Evolutionary conservation across 2,113 vertebrate genomes (phyloP).

Genomic region (Cyprinodon brontotheroides): DNA sequence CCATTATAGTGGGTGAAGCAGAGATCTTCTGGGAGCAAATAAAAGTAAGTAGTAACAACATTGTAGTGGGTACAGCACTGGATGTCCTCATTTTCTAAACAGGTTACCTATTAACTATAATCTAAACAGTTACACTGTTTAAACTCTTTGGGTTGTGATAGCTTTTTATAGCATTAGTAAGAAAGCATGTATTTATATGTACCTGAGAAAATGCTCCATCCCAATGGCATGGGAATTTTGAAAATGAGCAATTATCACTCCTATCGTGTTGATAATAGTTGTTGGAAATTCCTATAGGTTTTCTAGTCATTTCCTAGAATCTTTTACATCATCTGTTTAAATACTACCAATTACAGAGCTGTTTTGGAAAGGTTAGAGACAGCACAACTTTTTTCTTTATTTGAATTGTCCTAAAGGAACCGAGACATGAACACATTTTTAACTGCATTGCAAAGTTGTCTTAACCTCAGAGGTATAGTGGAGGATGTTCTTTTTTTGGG

Average conservation of each 20-base stretch:
- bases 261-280: not conserved
- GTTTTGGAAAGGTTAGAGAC: not conserved
- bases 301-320: not conserved
- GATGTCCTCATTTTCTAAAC: conserved; percentile 16
- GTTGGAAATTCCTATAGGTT: not conserved
- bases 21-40: not conserved
- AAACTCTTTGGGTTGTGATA: not conserved
- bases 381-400: not conserved
- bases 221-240: not conserved
- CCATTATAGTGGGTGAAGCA: not conserved
- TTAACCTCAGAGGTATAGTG: not conserved
- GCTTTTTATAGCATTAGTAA: not conserved
- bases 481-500: not conserved
- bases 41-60: not conserved
- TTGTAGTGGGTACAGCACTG: not conserved
- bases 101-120: not conserved
- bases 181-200: conserved; percentile 8
- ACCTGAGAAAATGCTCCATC: not conserved
- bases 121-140: not conserved
- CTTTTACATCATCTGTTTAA: not conserved
- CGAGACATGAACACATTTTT: not conserved
- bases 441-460: not conserved
- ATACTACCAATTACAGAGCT: not conserved
- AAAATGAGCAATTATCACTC: not conserved
- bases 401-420: not conserved